Percentiles rank a stretch among this genome's conserved stretches.
Conservation (phyloP, 2,888 invertebrate genomes). For the Leptinotarsa haldemani region DNA sequence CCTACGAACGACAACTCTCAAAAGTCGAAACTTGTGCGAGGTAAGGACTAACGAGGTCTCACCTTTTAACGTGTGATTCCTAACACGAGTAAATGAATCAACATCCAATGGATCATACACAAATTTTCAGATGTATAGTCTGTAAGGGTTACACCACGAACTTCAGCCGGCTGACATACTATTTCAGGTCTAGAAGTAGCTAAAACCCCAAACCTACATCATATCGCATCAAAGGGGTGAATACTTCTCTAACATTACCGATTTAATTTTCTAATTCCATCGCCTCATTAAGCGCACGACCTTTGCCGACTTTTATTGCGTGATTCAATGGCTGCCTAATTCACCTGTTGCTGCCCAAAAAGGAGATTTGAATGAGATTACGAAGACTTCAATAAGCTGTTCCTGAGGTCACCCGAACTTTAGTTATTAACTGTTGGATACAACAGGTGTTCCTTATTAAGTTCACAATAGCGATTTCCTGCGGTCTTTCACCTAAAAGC, state of each 20-base stretch:
- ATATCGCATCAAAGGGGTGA: no score
- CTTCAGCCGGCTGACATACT: no score
- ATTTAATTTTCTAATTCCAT: not conserved
- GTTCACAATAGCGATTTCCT: conserved; percentile 14
- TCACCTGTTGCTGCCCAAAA: conserved; percentile 28
- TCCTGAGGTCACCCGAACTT: conserved; percentile 22
- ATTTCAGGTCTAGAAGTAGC: no score
- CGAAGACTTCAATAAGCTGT: conserved; percentile 23
- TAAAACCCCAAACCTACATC: no score
- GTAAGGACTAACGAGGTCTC: no score
- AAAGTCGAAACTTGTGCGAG: no score
- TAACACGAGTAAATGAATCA: no score
- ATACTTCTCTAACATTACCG: not conserved
- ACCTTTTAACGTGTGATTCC: no score
- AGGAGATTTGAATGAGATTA: conserved; percentile 14
- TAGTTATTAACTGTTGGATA: conserved; percentile 22
- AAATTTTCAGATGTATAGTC: no score
- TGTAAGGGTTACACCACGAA: no score
- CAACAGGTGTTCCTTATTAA: conserved; percentile 26
- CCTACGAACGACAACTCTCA: no score
- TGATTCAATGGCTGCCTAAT: not conserved
- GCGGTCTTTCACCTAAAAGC: not conserved
- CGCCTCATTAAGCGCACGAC: not conserved
- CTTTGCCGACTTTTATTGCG: not conserved
- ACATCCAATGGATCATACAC: no score